phyloP scores from a whole-genome alignment of 1,140 invertebrate genomes.

The Tetramorium simillimum region DNA sequence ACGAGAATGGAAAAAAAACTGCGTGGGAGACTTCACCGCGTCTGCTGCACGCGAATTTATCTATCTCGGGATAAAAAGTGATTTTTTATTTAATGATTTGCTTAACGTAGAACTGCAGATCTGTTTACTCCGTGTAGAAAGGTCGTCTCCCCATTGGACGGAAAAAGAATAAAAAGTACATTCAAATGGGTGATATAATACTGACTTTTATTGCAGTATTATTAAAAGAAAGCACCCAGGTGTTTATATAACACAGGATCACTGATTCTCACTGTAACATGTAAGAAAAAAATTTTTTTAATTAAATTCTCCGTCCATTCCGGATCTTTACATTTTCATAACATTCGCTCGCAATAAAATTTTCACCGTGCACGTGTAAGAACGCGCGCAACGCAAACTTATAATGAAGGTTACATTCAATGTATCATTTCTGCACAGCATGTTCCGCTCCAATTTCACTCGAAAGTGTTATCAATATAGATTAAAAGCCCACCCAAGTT shows the following conservation, averaged over 20 bases:
- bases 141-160: neutral
- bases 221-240: neutral
- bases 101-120: neutral
- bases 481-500: constrained; percentile 28
- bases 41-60: neutral
- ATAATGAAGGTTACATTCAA: constrained; percentile 27
- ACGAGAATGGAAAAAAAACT: neutral
- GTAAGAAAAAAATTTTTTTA: constrained; percentile 15
- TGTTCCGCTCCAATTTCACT: constrained; percentile 1
- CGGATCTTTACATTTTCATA: neutral
- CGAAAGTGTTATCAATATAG: constrained; percentile 31
- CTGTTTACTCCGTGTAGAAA: neutral
- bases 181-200: neutral
- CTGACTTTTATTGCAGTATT: neutral
- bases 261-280: neutral
- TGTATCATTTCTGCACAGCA: constrained; percentile 1
- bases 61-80: neutral
- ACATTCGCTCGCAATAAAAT: constrained; percentile 21
- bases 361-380: constrained; percentile 11
- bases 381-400: constrained; percentile 12
- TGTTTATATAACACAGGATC: constrained; percentile 20
- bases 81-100: constrained; percentile 39
- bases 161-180: neutral
- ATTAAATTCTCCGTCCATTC: constrained; percentile 40
- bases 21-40: neutral